These are phyloP conservation scores for Andrena camellia DNA, from an alignment of 2,888 invertebrate genomes.

Conservation along the genomic window DNA sequence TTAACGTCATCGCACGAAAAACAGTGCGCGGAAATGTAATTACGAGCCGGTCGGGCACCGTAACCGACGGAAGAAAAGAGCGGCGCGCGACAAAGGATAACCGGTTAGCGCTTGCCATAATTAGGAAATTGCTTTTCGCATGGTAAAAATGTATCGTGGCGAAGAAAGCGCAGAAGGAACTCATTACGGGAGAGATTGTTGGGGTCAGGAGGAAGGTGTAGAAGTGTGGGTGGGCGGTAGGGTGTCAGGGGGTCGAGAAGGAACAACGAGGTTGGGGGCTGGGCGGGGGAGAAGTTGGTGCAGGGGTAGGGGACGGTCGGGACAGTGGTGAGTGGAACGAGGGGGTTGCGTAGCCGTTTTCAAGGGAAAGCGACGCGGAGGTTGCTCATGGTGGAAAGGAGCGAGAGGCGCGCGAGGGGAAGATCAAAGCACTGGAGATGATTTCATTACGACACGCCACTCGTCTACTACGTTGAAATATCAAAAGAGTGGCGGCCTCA, in stretches of 20 bases:
- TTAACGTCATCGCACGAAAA: slow-evolving; percentile 45
- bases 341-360: slow-evolving; percentile 67
- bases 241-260: slow-evolving; percentile 9
- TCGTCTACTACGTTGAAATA: slow-evolving; percentile 84
- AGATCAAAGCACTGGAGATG: slow-evolving; percentile 85
- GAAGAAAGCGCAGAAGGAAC: slow-evolving; percentile 70
- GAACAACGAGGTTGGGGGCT: slow-evolving; percentile 22
- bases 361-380: slow-evolving; percentile 70
- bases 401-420: slow-evolving; percentile 71
- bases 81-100: slow-evolving; percentile 60
- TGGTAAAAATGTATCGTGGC: slow-evolving; percentile 69
- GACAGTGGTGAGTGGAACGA: slow-evolving; percentile 52
- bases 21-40: slow-evolving; percentile 57
- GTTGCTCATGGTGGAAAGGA: slow-evolving; percentile 68
- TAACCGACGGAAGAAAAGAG: slow-evolving; percentile 36
- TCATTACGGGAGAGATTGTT: slow-evolving; percentile 58
- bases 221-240: background rate
- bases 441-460: slow-evolving; percentile 84
- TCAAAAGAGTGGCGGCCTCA: slow-evolving; percentile 82
- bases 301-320: slow-evolving; percentile 52
- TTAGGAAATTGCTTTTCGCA: slow-evolving; percentile 75
- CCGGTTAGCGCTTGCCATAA: slow-evolving; percentile 71
- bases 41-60: slow-evolving; percentile 43
- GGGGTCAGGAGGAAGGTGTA: slow-evolving; percentile 23
- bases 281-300: slow-evolving; percentile 43